phyloP scores from a whole-genome alignment of 2,797 vertebrate genomes.

The Coregonus sp. region DNA sequence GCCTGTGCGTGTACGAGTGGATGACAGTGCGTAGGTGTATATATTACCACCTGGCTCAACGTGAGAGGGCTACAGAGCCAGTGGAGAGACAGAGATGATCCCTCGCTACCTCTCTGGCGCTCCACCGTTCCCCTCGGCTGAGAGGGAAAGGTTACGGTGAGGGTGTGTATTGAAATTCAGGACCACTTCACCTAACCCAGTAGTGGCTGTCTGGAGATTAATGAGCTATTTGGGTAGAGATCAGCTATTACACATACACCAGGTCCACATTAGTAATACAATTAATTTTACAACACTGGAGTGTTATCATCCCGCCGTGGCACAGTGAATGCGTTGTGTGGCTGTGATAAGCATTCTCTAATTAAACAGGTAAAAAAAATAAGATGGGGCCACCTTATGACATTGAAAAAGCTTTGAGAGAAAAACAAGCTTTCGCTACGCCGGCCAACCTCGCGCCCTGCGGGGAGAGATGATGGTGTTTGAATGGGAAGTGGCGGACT shows the following conservation, averaged over 20 bases:
- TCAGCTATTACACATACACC: constrained; percentile 81
- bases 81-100: not conserved
- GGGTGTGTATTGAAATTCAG: constrained; percentile 79
- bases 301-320: constrained; percentile 78
- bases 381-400: constrained; percentile 57
- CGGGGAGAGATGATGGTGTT: not conserved
- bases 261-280: constrained; percentile 80
- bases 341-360: constrained; percentile 83
- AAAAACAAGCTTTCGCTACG: constrained; percentile 35
- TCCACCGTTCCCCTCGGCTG: not conserved
- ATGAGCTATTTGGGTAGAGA: constrained; percentile 86
- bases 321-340: constrained; percentile 54
- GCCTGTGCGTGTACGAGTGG: not conserved
- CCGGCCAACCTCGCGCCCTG: not conserved
- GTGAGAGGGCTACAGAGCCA: constrained; percentile 38
- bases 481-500: not conserved
- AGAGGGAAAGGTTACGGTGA: constrained; percentile 72
- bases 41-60: constrained; percentile 68
- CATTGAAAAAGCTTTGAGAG: constrained; percentile 65
- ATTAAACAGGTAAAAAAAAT: constrained; percentile 77
- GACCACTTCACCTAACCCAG: constrained; percentile 78
- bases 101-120: not conserved
- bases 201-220: constrained; percentile 85
- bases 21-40: constrained; percentile 53
- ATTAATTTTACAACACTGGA: constrained; percentile 88